These are phyloP conservation scores for Alligator mississippiensis DNA, from an alignment of 2,113 vertebrate genomes.

Conservation along the genomic window DNA sequence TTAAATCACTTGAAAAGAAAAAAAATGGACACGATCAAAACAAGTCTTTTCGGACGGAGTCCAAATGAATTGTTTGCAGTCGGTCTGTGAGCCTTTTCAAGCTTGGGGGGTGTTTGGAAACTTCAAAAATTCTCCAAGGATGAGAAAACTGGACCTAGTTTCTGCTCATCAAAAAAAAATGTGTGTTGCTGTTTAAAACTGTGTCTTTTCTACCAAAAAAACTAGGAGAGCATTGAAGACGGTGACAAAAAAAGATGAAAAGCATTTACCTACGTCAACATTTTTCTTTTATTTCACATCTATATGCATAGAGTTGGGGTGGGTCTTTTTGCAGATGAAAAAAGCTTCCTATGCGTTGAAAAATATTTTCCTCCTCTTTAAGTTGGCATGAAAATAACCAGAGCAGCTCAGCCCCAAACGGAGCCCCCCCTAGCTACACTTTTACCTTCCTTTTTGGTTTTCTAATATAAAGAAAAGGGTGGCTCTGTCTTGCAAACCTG, in stretches of 20 bases:
- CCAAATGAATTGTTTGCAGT: rapidly evolving
- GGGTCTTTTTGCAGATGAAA: neutral
- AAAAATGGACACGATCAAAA: neutral
- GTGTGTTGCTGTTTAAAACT: no score
- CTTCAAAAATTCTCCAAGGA: neutral
- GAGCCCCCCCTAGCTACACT: neutral
- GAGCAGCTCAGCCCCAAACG: neutral
- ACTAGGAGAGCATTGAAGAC: no score
- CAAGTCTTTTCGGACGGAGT: neutral
- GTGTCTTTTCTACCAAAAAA: no score
- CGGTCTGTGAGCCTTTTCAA: neutral
- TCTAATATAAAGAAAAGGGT: neutral
- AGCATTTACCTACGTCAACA: no score
- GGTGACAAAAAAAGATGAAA: no score
- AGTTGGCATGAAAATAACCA: neutral
- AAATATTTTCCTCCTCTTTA: neutral
- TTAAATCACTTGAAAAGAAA: no score
- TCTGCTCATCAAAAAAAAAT: no score
- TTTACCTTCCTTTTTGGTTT: neutral
- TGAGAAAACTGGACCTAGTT: neutral
- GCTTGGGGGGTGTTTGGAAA: no score
- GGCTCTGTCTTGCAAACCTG: neutral
- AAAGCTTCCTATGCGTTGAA: neutral
- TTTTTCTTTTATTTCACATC: no score
- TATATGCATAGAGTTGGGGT: neutral